Percentiles rank a stretch among this genome's conserved stretches.
phyloP scores from a whole-genome alignment of 1,140 invertebrate species.

The Cepaea nemoralis region DNA sequence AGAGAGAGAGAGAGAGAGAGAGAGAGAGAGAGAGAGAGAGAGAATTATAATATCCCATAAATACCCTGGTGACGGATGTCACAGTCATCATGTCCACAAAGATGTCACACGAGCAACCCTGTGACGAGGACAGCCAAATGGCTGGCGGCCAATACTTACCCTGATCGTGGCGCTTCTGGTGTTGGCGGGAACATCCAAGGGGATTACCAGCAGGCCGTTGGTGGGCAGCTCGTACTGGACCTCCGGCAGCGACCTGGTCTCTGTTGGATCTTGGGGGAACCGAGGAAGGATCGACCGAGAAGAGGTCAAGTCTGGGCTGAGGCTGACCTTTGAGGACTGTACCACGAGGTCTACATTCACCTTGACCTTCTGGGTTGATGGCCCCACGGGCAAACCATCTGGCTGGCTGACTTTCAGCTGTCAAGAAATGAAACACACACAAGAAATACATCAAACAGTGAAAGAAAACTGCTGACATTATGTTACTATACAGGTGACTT shows the following conservation, averaged over 20 bases:
- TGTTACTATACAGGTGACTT: too few species aligned
- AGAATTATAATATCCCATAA: too few species aligned
- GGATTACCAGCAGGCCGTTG: constrained; percentile 57
- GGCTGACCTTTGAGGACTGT: constrained; percentile 41
- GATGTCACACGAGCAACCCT: too few species aligned
- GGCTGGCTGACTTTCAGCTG: constrained; percentile 59
- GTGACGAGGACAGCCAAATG: too few species aligned
- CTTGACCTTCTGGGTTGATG: constrained; percentile 35
- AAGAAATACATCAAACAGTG: too few species aligned
- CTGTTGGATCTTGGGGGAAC: constrained; percentile 2
- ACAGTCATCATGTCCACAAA: too few species aligned
- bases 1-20: too few species aligned
- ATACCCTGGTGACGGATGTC: too few species aligned
- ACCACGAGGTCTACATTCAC: constrained; percentile 45
- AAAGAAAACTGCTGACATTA: too few species aligned
- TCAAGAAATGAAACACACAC: too few species aligned
- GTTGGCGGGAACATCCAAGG: constrained; percentile 56
- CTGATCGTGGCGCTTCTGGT: constrained; percentile 53
- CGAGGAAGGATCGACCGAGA: not conserved
- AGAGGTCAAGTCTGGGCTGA: not conserved
- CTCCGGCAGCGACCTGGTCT: constrained; percentile 36
- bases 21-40: too few species aligned
- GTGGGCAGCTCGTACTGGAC: constrained; percentile 52
- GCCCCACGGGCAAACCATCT: constrained; percentile 54
- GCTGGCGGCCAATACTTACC: constrained; percentile 43